These are phyloP conservation scores for Hypsibius dujardini DNA, from an alignment of 1,140 invertebrate species.

Conservation along the genomic window DNA sequence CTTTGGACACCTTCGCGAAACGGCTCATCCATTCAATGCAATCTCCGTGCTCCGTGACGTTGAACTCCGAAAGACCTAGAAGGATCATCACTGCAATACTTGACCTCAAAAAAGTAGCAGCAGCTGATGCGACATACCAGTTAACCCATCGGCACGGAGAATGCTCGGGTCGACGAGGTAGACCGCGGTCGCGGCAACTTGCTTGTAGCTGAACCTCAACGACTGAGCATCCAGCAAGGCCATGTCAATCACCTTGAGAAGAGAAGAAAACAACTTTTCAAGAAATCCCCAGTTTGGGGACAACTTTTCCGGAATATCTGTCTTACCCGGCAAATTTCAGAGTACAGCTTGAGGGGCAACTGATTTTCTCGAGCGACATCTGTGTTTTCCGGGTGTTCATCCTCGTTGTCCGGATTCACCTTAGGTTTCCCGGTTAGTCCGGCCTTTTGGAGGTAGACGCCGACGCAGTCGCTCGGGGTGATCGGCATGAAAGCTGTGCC, in stretches of 20 bases:
- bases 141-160: background rate
- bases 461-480: background rate
- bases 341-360: constrained; percentile 9
- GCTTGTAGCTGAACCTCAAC: background rate
- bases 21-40: background rate
- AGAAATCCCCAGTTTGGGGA: background rate
- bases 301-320: background rate
- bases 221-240: background rate
- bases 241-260: background rate
- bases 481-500: constrained; percentile 12
- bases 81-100: background rate
- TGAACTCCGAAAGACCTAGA: background rate
- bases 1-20: background rate
- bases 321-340: background rate
- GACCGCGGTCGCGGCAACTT: background rate
- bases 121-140: background rate
- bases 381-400: background rate
- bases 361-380: background rate
- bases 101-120: background rate
- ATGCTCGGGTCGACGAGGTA: background rate
- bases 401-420: background rate
- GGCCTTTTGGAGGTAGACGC: background rate
- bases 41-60: background rate
- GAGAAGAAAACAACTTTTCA: background rate
- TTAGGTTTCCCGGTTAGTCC: background rate